Base-by-base conservation (phyloP, 1,140 invertebrate genomes). In the Samia ricini region DNA sequence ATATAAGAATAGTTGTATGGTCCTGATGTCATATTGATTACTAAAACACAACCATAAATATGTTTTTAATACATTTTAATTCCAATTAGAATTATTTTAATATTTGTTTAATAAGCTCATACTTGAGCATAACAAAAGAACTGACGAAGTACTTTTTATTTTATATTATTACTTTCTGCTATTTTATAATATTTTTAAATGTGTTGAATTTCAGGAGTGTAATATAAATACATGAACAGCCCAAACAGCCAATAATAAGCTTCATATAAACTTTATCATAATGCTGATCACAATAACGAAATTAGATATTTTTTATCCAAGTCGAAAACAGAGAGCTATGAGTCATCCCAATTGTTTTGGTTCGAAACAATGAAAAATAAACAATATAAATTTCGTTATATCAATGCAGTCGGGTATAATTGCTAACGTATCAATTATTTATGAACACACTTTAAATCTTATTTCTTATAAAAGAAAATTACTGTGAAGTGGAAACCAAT, bases 1-100 rank as follows among this genome's bases (percentile, higher is more conserved):
- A 99, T 99, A 85, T 99, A 99, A 22, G 98, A 99, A 91, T 99
- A 99, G 91, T 99, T 99, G 89, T 99, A 99, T 36, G 98, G 99
- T 83, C 96, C 97, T 65, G 95, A 94, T 64, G 96, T 95, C 96
- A 97, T 98, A 77, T 92, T 94, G 77, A 77, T 78, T 94, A 76
- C 80, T 86, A 73, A 60, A 82, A 85, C 65, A 48, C 10, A 42
- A 42, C n/a, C n/a, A n/a, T n/a, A n/a, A n/a, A n/a, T n/a, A n/a
- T n/a, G n/a, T n/a, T n/a, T n/a, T n/a, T n/a, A n/a, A n/a, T n/a
- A n/a, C n/a, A n/a, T n/a, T n/a, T n/a, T n/a, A n/a, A n/a, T n/a
- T n/a, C n/a, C n/a, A n/a, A n/a, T n/a, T n/a, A n/a, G n/a, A n/a
- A n/a, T n/a, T n/a, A n/a, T n/a, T n/a, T n/a, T n/a, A n/a, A n/a